Base-by-base conservation (phyloP, 1,140 invertebrate species). In the Heliconius congener region DNA sequence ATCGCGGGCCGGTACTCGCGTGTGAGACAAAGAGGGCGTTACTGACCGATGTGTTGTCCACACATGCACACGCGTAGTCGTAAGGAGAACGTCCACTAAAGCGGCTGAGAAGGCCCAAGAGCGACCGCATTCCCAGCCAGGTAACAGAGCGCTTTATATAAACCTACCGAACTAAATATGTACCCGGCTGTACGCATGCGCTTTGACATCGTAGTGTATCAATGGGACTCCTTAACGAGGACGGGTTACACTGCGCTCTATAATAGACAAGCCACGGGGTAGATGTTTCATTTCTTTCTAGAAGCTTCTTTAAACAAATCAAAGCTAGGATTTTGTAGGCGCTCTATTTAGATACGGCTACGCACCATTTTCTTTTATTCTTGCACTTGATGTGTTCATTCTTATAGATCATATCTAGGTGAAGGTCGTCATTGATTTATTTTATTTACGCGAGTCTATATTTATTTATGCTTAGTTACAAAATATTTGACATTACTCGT, bases 61-160 rank as follows among this genome's bases (percentile, higher is more conserved):
- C 93, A 93, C 92, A 93, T 93, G 92, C 93, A 93, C 93, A 89
- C 92, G 90, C 89, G 92, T 94, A 95, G 94, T 95, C 89, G 94
- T 95, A 91, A 92, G 94, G 91, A 95, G 94, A 94, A 95, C 93
- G 84, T 95, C 94, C 92, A 95, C 94, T 91, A 95, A 95, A 94
- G 91, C 93, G 91, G 92, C 94, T 89, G 94, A 95, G 89, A 95
- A 95, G 92, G 91, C 93, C 89, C 94, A 95, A 94, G 94, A 95
- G 86, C 93, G 94, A 91, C 94, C 94, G 81, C 94, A 95, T 90
- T 95, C 94, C 89, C 94, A 95, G 91, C 94, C 94, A 95, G 94
- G 94, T 95, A 95, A 95, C 83, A 84, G 91, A 90, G 89, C 91
- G 92, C 92, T 94, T 93, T 83, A 82, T 88, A 85, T 89, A 88